phyloP scores from a whole-genome alignment of 2,797 vertebrate species.

The Rhodeus uyekii region DNA sequence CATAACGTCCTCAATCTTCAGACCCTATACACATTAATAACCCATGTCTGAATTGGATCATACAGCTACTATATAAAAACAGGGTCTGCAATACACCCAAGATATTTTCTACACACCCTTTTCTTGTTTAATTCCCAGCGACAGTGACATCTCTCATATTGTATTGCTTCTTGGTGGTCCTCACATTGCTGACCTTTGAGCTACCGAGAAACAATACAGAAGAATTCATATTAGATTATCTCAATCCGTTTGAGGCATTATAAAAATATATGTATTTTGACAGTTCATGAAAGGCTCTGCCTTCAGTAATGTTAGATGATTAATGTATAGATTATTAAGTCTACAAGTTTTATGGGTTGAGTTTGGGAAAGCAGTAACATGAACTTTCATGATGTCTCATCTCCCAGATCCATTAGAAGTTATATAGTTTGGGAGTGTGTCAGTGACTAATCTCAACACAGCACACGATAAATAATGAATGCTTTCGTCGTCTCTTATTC shows the following conservation, averaged over 20 bases:
- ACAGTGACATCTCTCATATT: background rate
- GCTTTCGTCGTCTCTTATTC: conserved; percentile 81
- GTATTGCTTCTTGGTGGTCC: conserved; percentile 5
- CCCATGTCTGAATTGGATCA: background rate
- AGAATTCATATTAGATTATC: conserved; percentile 10
- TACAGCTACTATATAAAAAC: background rate
- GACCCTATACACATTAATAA: background rate
- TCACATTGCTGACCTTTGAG: conserved; percentile 1
- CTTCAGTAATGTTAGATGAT: background rate
- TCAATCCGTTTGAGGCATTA: background rate
- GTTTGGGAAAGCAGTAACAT: background rate
- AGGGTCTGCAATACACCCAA: background rate
- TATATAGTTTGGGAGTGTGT: conserved; percentile 64
- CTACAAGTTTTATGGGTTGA: background rate
- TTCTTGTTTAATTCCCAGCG: background rate
- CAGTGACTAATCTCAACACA: conserved; percentile 65
- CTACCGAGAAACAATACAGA: background rate
- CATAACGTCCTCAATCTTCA: background rate
- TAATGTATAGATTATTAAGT: conserved; percentile 3
- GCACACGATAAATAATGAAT: conserved; percentile 79
- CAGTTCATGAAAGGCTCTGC: background rate
- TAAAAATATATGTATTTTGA: background rate
- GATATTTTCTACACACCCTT: background rate
- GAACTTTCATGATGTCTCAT: background rate
- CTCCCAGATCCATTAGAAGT: conserved; percentile 63